phyloP scores from a whole-genome alignment of 2,888 invertebrate species.

The Agonopterix arenella region DNA sequence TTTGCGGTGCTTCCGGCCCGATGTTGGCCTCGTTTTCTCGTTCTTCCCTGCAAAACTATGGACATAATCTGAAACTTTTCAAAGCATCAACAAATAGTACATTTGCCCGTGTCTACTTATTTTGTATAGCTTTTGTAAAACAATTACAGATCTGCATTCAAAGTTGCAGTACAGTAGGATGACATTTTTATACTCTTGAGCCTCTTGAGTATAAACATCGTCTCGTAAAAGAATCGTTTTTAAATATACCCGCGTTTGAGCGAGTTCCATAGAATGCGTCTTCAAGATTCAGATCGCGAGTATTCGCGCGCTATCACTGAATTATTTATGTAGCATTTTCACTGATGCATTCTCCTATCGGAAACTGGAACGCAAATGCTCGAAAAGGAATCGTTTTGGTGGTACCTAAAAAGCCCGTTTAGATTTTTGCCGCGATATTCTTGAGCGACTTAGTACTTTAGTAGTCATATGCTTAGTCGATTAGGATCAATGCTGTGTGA shows the following conservation, averaged over 20 bases:
- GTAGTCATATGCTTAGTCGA: no score
- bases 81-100: conserved; percentile 15
- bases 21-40: conserved; percentile 22
- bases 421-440: neutral
- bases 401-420: conserved; percentile 41
- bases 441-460: no score
- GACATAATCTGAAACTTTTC: conserved; percentile 6
- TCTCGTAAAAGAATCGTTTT: no score
- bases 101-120: neutral
- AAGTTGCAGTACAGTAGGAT: no score
- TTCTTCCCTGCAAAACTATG: conserved; percentile 10
- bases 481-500: no score
- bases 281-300: neutral
- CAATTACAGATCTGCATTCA: no score
- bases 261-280: neutral
- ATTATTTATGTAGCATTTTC: conserved; percentile 50
- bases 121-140: no score
- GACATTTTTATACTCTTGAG: no score
- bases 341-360: conserved; percentile 45
- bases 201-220: no score
- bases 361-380: conserved; percentile 31
- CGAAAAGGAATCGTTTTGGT: conserved; percentile 24
- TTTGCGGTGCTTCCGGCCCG: conserved; percentile 29
- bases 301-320: conserved; percentile 22
- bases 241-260: no score